Base-by-base conservation (phyloP, 2,888 invertebrate genomes). In the Heliconius sara region DNA sequence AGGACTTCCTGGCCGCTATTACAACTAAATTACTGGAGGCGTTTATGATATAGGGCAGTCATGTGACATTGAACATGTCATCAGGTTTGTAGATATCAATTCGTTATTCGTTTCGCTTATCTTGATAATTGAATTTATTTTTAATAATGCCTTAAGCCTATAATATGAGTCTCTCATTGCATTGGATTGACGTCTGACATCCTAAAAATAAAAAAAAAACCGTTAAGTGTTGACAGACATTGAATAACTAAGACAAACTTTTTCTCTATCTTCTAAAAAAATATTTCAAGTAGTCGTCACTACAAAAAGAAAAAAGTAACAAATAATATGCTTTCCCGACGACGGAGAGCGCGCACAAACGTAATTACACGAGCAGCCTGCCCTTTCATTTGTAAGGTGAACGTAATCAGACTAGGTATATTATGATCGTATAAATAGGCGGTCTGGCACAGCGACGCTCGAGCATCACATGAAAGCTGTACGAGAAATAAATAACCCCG, bases 351-450 rank as follows among this genome's bases (percentile, higher is more conserved):
- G 25, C 19, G 22, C 47, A 75, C 60, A 34, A 74, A 65, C 25
- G 43, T 63, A 76, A 76, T 73, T 52, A 71, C 63, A 71, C n/a
- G 70, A 79, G 66, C 43, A 76, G 65, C 72, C 66, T 76, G 78
- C 75, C 78, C 76, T 80, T 76, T 76, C 57, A 78, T 78, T 67
- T 60, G 71, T 72, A 66, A 25, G 74, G 70, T 70, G 68, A 67
- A 30, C 66, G 66, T 76, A 80, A 81, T 81, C 79, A 79, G 78
- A 77, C 77, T 76, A 60, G 47, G 13, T 57, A 77, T 72, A 76
- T 70, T 76, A 79, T 76, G 71, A 78, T 63, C 60, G 73, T 83
- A 82, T 81, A 82, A 81, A 81, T 80, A 83, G 83, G 34, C 70
- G 68, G 67, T 77, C 63, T 67, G 73, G 76, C 76, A 78, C 80